Conservation (phyloP, 2,113 vertebrate species). For the Emydura subglobosa region DNA sequence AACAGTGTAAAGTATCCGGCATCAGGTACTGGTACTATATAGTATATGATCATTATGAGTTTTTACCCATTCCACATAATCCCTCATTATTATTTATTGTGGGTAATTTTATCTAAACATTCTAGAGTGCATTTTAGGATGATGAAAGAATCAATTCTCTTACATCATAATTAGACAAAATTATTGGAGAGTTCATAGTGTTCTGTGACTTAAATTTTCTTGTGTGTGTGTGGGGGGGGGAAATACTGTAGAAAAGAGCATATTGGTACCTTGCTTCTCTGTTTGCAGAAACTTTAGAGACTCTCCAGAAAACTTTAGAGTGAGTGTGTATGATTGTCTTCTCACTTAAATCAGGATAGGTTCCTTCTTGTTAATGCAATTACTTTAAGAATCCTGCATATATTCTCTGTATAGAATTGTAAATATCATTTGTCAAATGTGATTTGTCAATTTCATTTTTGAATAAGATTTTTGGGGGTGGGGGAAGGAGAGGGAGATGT, state of each 20-base stretch:
- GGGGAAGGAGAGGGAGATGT: not conserved
- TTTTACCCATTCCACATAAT: not conserved
- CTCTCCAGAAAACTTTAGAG: not conserved
- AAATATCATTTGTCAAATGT: rapidly evolving
- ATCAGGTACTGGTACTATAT: not conserved
- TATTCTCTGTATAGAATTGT: not conserved
- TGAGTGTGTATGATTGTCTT: rapidly evolving
- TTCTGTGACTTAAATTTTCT: not conserved
- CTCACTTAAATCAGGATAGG: not conserved
- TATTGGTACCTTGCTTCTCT: not conserved
- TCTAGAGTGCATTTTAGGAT: not conserved
- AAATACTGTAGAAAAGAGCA: not conserved
- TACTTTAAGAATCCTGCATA: not conserved
- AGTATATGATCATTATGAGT: not conserved
- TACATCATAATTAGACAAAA: not conserved
- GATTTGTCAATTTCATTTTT: not conserved
- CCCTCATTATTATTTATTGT: not conserved
- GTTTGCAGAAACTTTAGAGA: not conserved
- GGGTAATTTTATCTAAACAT: not conserved
- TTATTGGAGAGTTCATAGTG: not conserved
- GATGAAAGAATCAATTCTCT: not conserved
- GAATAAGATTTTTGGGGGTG: not conserved
- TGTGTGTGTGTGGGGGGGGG: not conserved
- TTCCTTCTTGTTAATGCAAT: not conserved
- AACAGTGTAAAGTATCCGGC: not conserved